Conservation (phyloP, 2,888 invertebrate genomes). For the Pimpla rufipes region DNA sequence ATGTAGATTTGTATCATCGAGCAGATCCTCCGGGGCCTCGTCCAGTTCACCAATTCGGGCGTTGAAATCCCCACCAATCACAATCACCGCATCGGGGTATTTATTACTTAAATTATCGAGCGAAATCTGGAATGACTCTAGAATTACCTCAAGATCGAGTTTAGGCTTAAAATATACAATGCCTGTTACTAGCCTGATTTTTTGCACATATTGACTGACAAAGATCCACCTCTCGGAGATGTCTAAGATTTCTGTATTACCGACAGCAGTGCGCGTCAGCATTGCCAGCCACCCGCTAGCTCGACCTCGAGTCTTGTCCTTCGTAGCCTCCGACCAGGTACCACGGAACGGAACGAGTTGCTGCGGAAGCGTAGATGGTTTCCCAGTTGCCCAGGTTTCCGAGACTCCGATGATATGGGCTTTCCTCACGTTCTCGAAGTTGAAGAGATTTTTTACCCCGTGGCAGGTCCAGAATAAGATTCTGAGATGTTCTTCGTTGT, state of each 20-base stretch:
- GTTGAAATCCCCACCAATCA: conserved; percentile 14
- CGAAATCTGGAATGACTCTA: background rate
- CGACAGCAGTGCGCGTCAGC: background rate
- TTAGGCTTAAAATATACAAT: conserved; percentile 18
- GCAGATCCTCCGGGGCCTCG: conserved; percentile 1
- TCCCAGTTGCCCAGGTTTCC: conserved; percentile 5
- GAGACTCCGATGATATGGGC: conserved; percentile 14
- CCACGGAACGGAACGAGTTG: background rate
- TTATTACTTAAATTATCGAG: background rate
- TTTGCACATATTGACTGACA: background rate
- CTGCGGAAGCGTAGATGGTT: background rate
- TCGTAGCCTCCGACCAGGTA: background rate
- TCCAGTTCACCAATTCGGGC: conserved; percentile 17
- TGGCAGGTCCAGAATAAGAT: conserved; percentile 24
- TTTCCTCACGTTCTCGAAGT: background rate
- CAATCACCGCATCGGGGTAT: background rate
- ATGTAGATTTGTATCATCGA: background rate
- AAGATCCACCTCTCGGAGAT: conserved; percentile 17
- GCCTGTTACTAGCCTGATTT: background rate
- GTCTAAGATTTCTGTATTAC: background rate
- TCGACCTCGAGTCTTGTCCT: background rate
- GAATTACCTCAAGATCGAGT: background rate
- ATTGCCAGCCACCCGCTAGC: background rate
- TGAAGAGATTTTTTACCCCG: conserved; percentile 11
- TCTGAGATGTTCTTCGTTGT: background rate